Evolutionary conservation across 92 coral and sea anemone genomes (phyloP).

Genomic region (Bergia sp.): DNA sequence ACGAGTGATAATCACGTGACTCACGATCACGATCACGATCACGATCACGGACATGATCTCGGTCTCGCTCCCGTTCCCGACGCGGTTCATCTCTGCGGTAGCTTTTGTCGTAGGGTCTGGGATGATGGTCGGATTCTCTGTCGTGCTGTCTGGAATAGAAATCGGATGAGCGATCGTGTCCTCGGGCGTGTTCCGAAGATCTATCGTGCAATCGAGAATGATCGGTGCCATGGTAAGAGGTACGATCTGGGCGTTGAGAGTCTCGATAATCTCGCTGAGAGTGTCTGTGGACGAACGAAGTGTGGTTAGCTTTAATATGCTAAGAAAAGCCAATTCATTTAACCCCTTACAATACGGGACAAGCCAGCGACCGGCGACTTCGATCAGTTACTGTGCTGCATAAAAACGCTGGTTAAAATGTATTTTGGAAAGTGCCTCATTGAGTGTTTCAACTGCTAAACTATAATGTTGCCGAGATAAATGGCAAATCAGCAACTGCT

Average conservation of each 20-base stretch:
- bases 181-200: slow-evolving; percentile 69
- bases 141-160: slow-evolving; percentile 77
- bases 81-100: slow-evolving; percentile 53
- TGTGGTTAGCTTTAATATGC: neutral
- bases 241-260: slow-evolving; percentile 70
- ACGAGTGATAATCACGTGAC: slow-evolving; percentile 82
- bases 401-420: no score
- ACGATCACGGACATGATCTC: slow-evolving; percentile 51
- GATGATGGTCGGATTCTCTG: slow-evolving; percentile 71
- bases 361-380: no score
- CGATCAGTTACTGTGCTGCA: no score
- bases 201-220: slow-evolving; percentile 50
- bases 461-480: no score
- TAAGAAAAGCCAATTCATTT: neutral
- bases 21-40: slow-evolving; percentile 82
- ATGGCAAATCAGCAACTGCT: no score
- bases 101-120: slow-evolving; percentile 74
- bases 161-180: slow-evolving; percentile 81
- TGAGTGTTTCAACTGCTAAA: no score
- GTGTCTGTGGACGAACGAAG: slow-evolving; percentile 10
- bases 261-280: slow-evolving; percentile 54
- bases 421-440: no score
- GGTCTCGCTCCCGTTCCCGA: slow-evolving; percentile 33
- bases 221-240: slow-evolving; percentile 62
- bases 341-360: neutral